These are phyloP conservation scores for Litocranius walleri DNA, from an alignment of 2,113 vertebrate species.

Conservation along the genomic window DNA sequence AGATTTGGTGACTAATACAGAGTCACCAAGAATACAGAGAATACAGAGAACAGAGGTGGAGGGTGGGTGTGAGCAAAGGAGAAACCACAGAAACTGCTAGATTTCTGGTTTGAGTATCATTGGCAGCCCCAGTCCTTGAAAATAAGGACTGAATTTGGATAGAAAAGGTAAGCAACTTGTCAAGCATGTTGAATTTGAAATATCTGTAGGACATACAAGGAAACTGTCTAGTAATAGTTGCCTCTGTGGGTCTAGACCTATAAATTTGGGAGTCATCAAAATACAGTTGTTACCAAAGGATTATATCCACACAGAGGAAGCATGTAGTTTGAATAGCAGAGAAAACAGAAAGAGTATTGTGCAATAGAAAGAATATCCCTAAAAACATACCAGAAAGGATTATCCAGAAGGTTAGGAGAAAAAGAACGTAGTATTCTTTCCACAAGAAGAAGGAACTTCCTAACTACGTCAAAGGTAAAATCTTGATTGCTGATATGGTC, in stretches of 20 bases:
- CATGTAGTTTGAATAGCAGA: not conserved
- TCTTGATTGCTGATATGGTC: not conserved
- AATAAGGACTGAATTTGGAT: not conserved
- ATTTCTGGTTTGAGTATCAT: not conserved
- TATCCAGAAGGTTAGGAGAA: not conserved
- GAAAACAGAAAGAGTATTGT: not conserved
- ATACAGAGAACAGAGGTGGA: not conserved
- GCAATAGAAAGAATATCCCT: not conserved
- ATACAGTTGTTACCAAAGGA: not conserved
- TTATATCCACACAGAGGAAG: not conserved
- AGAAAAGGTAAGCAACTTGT: not conserved
- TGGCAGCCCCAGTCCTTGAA: not conserved
- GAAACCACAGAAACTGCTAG: not conserved
- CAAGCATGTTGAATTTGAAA: not conserved
- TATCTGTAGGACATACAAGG: not conserved
- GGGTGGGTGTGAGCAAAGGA: not conserved
- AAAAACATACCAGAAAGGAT: not conserved
- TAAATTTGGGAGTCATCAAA: not conserved
- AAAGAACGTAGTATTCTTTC: not conserved
- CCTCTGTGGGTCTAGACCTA: not conserved
- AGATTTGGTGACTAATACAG: not conserved
- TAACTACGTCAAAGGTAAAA: not conserved
- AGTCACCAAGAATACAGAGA: not conserved
- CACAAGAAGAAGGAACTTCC: not conserved
- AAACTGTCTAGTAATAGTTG: not conserved